phyloP scores from a whole-genome alignment of 92 coral and sea anemone species.

The Epizoanthus stellaris region DNA sequence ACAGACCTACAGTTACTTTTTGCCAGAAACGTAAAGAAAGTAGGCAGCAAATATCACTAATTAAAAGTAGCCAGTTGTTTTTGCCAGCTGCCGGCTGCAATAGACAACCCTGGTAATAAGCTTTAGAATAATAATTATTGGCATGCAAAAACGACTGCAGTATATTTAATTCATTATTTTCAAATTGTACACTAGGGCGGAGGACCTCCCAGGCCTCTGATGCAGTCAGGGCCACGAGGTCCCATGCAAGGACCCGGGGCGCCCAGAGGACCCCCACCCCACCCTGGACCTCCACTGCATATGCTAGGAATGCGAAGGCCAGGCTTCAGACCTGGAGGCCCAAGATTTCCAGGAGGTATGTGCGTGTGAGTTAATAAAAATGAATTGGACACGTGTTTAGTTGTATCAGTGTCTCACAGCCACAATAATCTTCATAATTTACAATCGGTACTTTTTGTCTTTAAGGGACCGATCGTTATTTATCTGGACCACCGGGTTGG shows the following conservation, averaged over 20 bases:
- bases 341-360: constrained; percentile 40
- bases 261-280: constrained; percentile 56
- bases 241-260: constrained; percentile 53
- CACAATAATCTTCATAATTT: too few species aligned
- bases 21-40: too few species aligned
- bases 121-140: too few species aligned
- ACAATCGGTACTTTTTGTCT: too few species aligned
- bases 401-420: not conserved
- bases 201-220: constrained; percentile 41
- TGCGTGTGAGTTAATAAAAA: not conserved
- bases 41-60: too few species aligned
- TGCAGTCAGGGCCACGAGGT: constrained; percentile 50
- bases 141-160: too few species aligned
- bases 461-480: too few species aligned
- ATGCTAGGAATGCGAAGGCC: constrained; percentile 43
- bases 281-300: constrained; percentile 46
- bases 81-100: too few species aligned
- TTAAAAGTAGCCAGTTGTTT: too few species aligned
- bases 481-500: too few species aligned
- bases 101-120: too few species aligned
- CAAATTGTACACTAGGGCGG: constrained; percentile 9
- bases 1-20: too few species aligned
- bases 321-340: constrained; percentile 38
- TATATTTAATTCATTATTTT: not conserved
- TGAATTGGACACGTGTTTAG: not conserved